These are phyloP conservation scores for Pomacea maculata DNA, from an alignment of 1,140 invertebrate genomes.

Conservation along the genomic window DNA sequence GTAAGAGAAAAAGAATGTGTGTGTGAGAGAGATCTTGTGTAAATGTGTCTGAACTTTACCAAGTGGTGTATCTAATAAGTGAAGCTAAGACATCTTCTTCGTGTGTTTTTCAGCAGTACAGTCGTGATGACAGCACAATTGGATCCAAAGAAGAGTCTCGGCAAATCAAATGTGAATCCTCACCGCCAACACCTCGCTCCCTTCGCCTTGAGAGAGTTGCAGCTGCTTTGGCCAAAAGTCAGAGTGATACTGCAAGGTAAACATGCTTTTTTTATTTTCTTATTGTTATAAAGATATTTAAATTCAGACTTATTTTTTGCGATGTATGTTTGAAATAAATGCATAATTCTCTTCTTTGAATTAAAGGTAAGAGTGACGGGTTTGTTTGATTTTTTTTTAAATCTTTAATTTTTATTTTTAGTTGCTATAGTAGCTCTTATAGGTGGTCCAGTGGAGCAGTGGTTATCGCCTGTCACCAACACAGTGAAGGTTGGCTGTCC, in stretches of 20 bases:
- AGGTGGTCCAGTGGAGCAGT: too few species aligned
- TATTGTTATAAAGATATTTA: neutral
- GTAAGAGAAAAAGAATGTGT: too few species aligned
- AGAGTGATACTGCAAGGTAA: conserved; percentile 74
- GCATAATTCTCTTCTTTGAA: neutral
- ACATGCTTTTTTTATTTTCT: neutral
- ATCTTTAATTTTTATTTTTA: neutral
- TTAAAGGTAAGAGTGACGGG: neutral
- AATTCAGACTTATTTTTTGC: too few species aligned
- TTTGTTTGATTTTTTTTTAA: neutral
- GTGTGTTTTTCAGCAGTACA: conserved; percentile 42
- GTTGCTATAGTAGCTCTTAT: neutral
- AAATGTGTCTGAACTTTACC: too few species aligned
- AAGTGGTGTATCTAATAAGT: too few species aligned
- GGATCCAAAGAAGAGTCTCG: conserved; percentile 74
- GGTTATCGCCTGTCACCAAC: too few species aligned
- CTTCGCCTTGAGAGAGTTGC: conserved; percentile 83
- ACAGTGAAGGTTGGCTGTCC: too few species aligned
- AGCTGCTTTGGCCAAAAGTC: conserved; percentile 84
- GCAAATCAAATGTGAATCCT: conserved; percentile 73
- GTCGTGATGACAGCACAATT: conserved; percentile 57
- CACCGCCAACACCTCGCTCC: conserved; percentile 85
- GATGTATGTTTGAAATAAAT: neutral
- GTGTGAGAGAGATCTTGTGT: too few species aligned
- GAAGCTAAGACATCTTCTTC: too few species aligned